Percentiles rank a stretch among this genome's conserved stretches.
Evolutionary conservation across 2,797 vertebrate genomes (phyloP).

Genomic region (Rhynchotus rufescens): DNA sequence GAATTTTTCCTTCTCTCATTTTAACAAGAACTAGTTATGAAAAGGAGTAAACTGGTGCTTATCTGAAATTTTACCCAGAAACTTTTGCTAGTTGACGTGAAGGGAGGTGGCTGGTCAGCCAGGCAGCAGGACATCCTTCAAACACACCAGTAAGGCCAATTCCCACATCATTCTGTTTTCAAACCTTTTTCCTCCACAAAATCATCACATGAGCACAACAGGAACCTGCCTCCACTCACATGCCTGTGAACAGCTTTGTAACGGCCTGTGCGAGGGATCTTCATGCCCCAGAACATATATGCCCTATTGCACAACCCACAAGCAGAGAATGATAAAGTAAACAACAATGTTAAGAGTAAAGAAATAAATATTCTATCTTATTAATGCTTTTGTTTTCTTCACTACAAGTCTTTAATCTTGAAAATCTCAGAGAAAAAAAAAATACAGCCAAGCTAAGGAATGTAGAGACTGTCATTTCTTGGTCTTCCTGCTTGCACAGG

Average conservation of each 20-base stretch:
- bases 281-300: background rate
- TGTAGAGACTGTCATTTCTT: background rate
- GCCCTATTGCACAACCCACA: background rate
- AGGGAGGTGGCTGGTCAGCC: background rate
- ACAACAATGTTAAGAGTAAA: accelerated
- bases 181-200: background rate
- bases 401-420: background rate
- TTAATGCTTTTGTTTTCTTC: background rate
- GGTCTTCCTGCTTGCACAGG: background rate
- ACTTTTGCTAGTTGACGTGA: background rate
- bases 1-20: background rate
- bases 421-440: background rate
- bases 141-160: background rate
- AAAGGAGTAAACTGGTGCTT: background rate
- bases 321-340: background rate
- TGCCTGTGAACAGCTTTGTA: background rate
- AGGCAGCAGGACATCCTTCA: background rate
- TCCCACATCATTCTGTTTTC: background rate
- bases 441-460: too few species aligned
- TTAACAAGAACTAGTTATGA: background rate
- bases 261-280: background rate
- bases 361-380: background rate
- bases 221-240: background rate
- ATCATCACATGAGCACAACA: background rate
- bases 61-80: background rate